Evolutionary conservation across 2,113 vertebrate genomes (phyloP).

Genomic region (Takifugu flavidus): DNA sequence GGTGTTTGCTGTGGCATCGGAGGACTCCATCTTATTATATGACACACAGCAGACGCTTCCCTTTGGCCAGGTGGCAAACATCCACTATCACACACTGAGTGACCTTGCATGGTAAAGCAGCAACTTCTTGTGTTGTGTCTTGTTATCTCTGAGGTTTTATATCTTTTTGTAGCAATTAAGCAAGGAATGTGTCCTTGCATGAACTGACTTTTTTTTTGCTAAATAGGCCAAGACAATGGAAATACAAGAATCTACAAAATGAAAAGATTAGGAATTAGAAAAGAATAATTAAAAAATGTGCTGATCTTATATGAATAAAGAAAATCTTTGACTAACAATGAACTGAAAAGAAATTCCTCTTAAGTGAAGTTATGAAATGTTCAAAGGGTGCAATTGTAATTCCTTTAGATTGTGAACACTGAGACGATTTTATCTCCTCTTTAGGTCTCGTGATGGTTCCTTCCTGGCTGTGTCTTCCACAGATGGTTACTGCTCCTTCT

Average conservation of each 20-base stretch:
- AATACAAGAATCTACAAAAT: too few relatives aligned
- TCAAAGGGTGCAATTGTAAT: too few relatives aligned
- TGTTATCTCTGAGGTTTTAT: too few relatives aligned
- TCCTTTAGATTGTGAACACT: neutral
- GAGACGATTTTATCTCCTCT: neutral
- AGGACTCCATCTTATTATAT: conserved; percentile 91
- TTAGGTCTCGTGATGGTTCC: conserved; percentile 89
- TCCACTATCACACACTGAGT: conserved; percentile 97
- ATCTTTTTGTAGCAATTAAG: too few relatives aligned
- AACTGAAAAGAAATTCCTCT: too few relatives aligned
- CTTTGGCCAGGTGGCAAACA: conserved; percentile 91
- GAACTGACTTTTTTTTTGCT: too few relatives aligned
- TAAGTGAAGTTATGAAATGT: neutral
- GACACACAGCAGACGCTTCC: conserved; percentile 92
- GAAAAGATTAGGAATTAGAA: too few relatives aligned
- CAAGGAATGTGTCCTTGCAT: too few relatives aligned
- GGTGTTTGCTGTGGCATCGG: conserved; percentile 95
- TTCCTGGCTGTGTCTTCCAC: conserved; percentile 95
- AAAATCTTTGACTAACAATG: too few relatives aligned
- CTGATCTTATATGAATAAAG: too few relatives aligned
- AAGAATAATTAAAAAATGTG: too few relatives aligned
- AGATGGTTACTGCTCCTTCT: conserved; percentile 95
- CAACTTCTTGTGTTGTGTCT: neutral
- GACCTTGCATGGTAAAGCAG: conserved; percentile 89
- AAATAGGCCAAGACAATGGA: too few relatives aligned